A percentile compares a stretch with the other conserved stretches of the same genome.
These are phyloP conservation scores for Exephanes ischioxanthus DNA, from an alignment of 2,888 invertebrate species.

Conservation along the genomic window DNA sequence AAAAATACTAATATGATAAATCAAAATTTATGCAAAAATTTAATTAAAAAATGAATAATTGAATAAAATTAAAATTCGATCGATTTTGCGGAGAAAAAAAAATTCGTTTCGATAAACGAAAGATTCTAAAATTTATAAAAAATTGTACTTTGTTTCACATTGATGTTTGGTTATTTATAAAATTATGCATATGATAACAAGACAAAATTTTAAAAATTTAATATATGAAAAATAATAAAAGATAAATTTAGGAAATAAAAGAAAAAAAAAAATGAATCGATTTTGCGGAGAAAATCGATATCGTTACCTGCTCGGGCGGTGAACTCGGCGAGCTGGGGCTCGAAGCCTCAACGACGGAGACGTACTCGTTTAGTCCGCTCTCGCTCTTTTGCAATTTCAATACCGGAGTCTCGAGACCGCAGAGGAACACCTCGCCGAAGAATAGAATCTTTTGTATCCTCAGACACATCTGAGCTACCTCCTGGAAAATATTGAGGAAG, in stretches of 20 bases:
- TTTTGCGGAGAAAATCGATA: conserved; percentile 13
- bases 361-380: conserved; percentile 88
- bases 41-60: conserved; percentile 47
- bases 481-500: conserved; percentile 84
- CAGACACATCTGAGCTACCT: conserved; percentile 90
- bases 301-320: conserved; percentile 86
- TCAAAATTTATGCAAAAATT: neutral
- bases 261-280: neutral
- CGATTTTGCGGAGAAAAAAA: conserved; percentile 8
- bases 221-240: conserved; percentile 46
- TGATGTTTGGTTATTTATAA: too few relatives aligned
- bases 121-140: neutral
- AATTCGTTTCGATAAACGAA: neutral
- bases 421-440: conserved; percentile 94
- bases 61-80: neutral
- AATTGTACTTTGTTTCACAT: neutral
- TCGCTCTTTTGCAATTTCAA: conserved; percentile 90
- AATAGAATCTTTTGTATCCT: conserved; percentile 91
- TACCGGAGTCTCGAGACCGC: conserved; percentile 95
- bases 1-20: neutral
- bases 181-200: too few relatives aligned
- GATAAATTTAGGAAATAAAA: neutral
- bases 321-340: conserved; percentile 85
- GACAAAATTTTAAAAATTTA: neutral
- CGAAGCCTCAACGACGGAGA: conserved; percentile 89